A percentile compares a stretch with the other conserved stretches of the same genome.
Evolutionary conservation across 1,140 invertebrate genomes (phyloP).

Genomic region (Triops longicaudatus): DNA sequence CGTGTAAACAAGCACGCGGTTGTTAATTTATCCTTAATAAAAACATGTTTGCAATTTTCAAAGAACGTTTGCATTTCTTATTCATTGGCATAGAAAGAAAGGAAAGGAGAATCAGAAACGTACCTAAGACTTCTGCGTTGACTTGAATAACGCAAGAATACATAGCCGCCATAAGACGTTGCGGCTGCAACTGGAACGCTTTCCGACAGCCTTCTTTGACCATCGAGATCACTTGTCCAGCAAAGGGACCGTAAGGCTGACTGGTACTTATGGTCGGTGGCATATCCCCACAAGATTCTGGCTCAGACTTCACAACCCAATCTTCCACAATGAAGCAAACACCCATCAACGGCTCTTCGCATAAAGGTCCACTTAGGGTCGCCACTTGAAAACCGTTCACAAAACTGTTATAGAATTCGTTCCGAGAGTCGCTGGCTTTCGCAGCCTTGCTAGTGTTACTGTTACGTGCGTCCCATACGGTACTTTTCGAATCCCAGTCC

Average conservation of each 20-base stretch:
- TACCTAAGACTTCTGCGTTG: constrained; percentile 84
- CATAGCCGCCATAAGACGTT: constrained; percentile 91
- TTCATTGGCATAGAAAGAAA: constrained; percentile 27
- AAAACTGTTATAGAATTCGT: constrained; percentile 62
- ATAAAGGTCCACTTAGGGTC: constrained; percentile 76
- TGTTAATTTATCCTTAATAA: constrained; percentile 25
- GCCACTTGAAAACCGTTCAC: constrained; percentile 93
- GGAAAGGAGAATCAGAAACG: constrained; percentile 41
- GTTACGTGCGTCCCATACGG: constrained; percentile 13
- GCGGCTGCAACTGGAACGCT: constrained; percentile 80
- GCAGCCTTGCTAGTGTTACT: constrained; percentile 27
- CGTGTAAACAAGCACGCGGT: constrained; percentile 18
- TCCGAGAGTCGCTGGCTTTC: constrained; percentile 18
- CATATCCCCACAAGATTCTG: background rate
- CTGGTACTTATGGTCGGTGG: constrained; percentile 25
- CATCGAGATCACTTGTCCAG: constrained; percentile 84
- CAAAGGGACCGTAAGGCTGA: constrained; percentile 44
- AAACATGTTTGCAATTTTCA: constrained; percentile 29
- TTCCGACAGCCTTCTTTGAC: constrained; percentile 80
- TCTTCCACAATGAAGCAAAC: constrained; percentile 82
- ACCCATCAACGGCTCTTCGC: constrained; percentile 93
- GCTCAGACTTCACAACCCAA: constrained; percentile 50
- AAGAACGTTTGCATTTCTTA: constrained; percentile 24
- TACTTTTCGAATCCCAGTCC: constrained; percentile 11
- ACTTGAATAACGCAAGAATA: constrained; percentile 89